A percentile compares a stretch with the other conserved stretches of the same genome.
phyloP scores from a whole-genome alignment of 2,888 invertebrate genomes.

The Ophion slaviceki region DNA sequence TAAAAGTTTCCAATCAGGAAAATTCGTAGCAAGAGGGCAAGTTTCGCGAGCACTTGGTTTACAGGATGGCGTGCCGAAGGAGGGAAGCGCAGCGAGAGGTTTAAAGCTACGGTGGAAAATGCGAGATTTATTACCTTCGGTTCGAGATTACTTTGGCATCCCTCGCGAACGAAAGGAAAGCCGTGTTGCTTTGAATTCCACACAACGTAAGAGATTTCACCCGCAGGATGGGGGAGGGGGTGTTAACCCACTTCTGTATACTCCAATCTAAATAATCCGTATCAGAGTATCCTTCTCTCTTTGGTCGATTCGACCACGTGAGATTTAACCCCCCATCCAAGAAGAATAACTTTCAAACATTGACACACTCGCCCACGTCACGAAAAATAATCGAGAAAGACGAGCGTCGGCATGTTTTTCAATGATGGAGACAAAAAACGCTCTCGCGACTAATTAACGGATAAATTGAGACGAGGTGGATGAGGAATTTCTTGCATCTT shows the following conservation, averaged over 20 bases:
- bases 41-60: constrained; percentile 40
- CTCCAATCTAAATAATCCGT: constrained; percentile 53
- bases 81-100: constrained; percentile 8
- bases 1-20: constrained; percentile 60
- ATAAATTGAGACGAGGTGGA: not conserved
- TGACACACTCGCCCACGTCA: not conserved
- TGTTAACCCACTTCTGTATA: constrained; percentile 48
- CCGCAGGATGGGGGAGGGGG: not conserved
- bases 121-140: constrained; percentile 55
- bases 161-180: constrained; percentile 18
- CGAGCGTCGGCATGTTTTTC: not conserved
- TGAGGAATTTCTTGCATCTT: constrained; percentile 1
- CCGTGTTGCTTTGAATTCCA: constrained; percentile 46
- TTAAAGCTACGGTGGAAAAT: constrained; percentile 44
- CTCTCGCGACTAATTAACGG: not conserved
- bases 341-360: not conserved
- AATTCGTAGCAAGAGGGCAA: constrained; percentile 52
- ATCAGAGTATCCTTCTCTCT: constrained; percentile 18
- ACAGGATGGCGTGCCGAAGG: not conserved
- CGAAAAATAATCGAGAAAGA: not conserved
- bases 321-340: not conserved
- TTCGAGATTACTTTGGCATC: constrained; percentile 60
- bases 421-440: not conserved
- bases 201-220: constrained; percentile 6
- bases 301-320: not conserved